These are phyloP conservation scores for Agriopis aurantiaria DNA, from an alignment of 2,888 invertebrate species.

Conservation along the genomic window DNA sequence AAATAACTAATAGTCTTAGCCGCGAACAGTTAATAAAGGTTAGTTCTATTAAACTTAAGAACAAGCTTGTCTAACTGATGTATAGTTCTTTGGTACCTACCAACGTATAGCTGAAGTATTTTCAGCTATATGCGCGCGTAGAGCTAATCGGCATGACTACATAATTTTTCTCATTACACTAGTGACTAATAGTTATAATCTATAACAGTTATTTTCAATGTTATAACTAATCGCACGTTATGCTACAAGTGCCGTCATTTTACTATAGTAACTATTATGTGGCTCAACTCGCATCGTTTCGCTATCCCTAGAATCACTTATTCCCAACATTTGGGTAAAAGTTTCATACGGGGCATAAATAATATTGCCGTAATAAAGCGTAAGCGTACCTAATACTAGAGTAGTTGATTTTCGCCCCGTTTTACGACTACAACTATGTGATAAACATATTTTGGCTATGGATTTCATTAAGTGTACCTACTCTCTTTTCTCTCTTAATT, in stretches of 20 bases:
- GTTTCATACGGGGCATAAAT: constrained; percentile 39
- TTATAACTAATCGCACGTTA: too few relatives aligned
- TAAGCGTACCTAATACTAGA: constrained; percentile 8
- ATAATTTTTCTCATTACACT: too few relatives aligned
- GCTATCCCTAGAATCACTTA: constrained; percentile 46
- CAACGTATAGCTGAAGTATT: too few relatives aligned
- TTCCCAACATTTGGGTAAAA: constrained; percentile 53
- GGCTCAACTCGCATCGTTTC: constrained; percentile 34
- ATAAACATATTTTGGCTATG: constrained; percentile 5
- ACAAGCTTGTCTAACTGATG: background rate
- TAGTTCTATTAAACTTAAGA: constrained; percentile 39
- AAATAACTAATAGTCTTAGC: constrained; percentile 78
- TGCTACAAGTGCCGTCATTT: too few relatives aligned
- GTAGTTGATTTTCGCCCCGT: constrained; percentile 7
- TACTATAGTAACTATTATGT: too few relatives aligned
- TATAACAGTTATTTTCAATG: background rate
- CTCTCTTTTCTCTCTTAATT: too few relatives aligned
- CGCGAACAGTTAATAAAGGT: constrained; percentile 59
- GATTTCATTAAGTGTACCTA: background rate
- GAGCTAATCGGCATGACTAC: too few relatives aligned
- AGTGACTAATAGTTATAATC: background rate
- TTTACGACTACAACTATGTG: constrained; percentile 2
- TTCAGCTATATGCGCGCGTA: too few relatives aligned
- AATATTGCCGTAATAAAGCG: constrained; percentile 31
- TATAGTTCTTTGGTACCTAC: background rate